Conservation (phyloP, 2,797 vertebrate genomes). For the Fundulus diaphanus region DNA sequence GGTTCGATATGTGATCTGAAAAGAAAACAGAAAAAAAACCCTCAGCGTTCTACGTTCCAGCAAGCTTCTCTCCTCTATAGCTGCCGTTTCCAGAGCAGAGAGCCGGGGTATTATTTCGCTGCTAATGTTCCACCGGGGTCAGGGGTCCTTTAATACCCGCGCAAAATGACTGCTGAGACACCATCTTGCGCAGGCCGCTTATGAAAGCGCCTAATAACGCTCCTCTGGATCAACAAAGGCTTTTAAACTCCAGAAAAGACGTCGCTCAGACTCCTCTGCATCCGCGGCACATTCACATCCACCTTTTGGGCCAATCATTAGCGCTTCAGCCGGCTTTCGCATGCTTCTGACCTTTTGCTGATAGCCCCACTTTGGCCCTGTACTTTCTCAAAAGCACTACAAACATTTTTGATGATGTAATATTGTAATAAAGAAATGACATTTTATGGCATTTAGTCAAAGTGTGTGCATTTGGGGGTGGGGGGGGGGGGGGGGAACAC, state of each 20-base stretch:
- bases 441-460: constrained; percentile 53
- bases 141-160: constrained; percentile 58
- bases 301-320: constrained; percentile 16
- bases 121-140: constrained; percentile 66
- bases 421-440: constrained; percentile 31
- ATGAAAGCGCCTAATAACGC: constrained; percentile 32
- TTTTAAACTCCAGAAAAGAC: constrained; percentile 15
- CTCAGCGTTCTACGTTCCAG: constrained; percentile 65
- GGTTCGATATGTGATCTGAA: constrained; percentile 28
- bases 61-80: constrained; percentile 47
- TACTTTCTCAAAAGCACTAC: constrained; percentile 33
- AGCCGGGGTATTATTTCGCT: constrained; percentile 68
- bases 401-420: constrained; percentile 27
- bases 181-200: constrained; percentile 45
- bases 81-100: constrained; percentile 56
- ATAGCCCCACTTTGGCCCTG: constrained; percentile 22
- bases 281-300: constrained; percentile 1
- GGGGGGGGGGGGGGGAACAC: neutral
- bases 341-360: constrained; percentile 44
- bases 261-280: constrained; percentile 13
- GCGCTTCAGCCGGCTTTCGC: constrained; percentile 16
- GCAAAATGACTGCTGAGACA: constrained; percentile 62
- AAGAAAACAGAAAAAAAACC: constrained; percentile 25
- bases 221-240: constrained; percentile 18
- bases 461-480: constrained; percentile 16